A percentile compares a stretch with the other conserved stretches of the same genome.
phyloP scores from a whole-genome alignment of 2,797 vertebrate genomes.

The Phoxinus dragarum region DNA sequence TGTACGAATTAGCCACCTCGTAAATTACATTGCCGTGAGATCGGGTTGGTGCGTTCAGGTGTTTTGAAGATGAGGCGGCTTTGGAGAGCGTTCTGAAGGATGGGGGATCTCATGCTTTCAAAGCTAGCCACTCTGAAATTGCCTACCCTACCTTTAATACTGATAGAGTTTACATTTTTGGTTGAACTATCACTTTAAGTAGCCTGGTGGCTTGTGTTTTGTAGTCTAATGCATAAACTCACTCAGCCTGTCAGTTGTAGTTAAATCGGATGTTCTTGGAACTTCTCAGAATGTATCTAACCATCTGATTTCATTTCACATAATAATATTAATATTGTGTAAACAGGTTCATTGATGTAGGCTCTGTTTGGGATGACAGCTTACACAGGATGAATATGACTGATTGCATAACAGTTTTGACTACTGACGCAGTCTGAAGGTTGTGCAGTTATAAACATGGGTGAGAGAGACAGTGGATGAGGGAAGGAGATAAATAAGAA shows the following conservation, averaged over 20 bases:
- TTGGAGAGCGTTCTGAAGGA: no score
- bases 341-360: not conserved
- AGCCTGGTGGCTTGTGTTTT: not conserved
- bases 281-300: not conserved
- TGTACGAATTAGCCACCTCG: no score
- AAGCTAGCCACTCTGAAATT: no score
- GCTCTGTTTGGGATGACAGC: not conserved
- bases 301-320: not conserved
- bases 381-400: not conserved
- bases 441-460: not conserved
- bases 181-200: not conserved
- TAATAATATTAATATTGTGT: not conserved
- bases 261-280: not conserved
- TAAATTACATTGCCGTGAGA: no score
- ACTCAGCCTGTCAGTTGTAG: not conserved
- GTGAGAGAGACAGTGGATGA: not conserved
- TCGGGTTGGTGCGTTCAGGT: no score
- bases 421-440: not conserved
- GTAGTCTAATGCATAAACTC: not conserved
- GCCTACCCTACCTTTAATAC: not conserved
- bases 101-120: no score
- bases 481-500: not conserved
- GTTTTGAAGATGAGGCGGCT: no score
- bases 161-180: not conserved
- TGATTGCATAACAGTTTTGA: slow-evolving; percentile 17